These are phyloP conservation scores for Clitarchus hookeri DNA, from an alignment of 2,888 invertebrate species.

Conservation along the genomic window DNA sequence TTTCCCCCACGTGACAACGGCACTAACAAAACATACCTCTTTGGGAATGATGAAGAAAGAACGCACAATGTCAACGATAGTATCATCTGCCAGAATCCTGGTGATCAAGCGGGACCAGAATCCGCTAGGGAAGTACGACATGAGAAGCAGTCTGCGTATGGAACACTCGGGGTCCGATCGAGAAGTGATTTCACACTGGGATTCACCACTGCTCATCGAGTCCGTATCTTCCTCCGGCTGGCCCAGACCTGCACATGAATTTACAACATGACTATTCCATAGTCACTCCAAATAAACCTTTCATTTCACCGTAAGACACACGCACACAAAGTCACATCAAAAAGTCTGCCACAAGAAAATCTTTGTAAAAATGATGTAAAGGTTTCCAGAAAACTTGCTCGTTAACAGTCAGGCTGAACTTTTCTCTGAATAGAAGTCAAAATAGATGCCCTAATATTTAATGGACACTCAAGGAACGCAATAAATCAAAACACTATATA, in stretches of 20 bases:
- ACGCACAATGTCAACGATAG: slow-evolving; percentile 77
- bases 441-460: too few species aligned
- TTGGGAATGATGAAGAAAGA: slow-evolving; percentile 73
- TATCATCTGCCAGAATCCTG: slow-evolving; percentile 87
- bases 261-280: too few species aligned
- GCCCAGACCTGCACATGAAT: slow-evolving; percentile 30
- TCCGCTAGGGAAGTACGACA: slow-evolving; percentile 97
- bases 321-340: too few species aligned
- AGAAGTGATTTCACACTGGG: slow-evolving; percentile 54
- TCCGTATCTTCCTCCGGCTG: slow-evolving; percentile 32
- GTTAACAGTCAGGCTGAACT: too few species aligned
- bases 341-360: too few species aligned
- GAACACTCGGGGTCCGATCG: slow-evolving; percentile 62
- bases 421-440: too few species aligned
- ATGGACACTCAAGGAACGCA: too few species aligned
- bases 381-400: too few species aligned
- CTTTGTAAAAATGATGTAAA: too few species aligned
- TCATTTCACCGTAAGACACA: too few species aligned
- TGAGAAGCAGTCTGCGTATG: slow-evolving; percentile 77
- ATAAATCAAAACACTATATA: too few species aligned
- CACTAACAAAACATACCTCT: slow-evolving; percentile 59
- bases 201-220: neutral
- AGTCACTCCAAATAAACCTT: too few species aligned
- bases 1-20: neutral
- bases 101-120: slow-evolving; percentile 97